These are phyloP conservation scores for Camponotus floridanus DNA, from an alignment of 1,140 invertebrate species.

Conservation along the genomic window DNA sequence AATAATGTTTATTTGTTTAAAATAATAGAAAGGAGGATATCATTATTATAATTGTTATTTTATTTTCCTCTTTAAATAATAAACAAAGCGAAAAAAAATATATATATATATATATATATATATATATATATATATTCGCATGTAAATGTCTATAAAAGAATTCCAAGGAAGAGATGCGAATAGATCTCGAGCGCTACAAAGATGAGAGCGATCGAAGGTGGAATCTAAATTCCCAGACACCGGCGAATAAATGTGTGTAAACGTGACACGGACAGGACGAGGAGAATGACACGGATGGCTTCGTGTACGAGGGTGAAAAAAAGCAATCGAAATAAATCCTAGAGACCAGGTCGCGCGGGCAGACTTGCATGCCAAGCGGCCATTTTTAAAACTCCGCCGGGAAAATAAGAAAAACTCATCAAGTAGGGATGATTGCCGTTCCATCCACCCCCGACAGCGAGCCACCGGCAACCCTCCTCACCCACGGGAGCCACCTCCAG, in stretches of 20 bases:
- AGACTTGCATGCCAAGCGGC: constrained; percentile 80
- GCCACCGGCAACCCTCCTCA: constrained; percentile 58
- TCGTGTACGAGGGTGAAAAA: constrained; percentile 69
- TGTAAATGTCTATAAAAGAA: background rate
- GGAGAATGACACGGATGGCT: constrained; percentile 67
- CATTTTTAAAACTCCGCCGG: constrained; percentile 82
- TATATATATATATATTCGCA: background rate
- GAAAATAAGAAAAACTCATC: constrained; percentile 83
- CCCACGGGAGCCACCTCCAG: constrained; percentile 69
- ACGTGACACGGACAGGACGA: constrained; percentile 28
- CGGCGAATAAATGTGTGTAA: constrained; percentile 36
- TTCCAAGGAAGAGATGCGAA: background rate
- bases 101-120: background rate
- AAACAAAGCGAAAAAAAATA: background rate
- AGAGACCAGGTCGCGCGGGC: constrained; percentile 62
- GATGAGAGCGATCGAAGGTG: constrained; percentile 28
- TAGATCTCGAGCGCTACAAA: constrained; percentile 9
- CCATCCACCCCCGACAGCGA: constrained; percentile 61
- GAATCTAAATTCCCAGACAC: constrained; percentile 28
- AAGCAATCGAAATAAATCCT: constrained; percentile 80
- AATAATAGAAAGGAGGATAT: background rate
- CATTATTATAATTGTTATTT: background rate
- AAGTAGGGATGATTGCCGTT: constrained; percentile 80
- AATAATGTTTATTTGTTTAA: background rate
- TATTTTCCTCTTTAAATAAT: background rate